Evolutionary conservation across 2,888 invertebrate genomes (phyloP).

Genomic region (Scrobipalpa costella): DNA sequence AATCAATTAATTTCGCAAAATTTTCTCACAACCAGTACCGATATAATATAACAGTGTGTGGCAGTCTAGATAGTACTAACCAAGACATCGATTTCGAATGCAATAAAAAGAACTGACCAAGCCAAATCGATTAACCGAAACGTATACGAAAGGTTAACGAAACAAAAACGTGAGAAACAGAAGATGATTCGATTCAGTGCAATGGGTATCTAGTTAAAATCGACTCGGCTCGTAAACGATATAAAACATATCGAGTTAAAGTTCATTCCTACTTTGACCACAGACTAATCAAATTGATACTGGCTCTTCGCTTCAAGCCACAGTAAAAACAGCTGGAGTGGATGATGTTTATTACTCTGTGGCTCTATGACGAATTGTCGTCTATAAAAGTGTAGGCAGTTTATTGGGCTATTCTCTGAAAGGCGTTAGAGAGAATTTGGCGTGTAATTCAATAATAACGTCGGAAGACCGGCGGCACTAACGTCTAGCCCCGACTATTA

Average conservation of each 20-base stretch:
- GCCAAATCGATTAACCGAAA: conserved; percentile 65
- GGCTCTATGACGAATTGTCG: conserved; percentile 54
- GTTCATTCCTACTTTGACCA: conserved; percentile 35
- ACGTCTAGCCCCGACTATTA: conserved; percentile 62
- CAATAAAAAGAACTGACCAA: conserved; percentile 55
- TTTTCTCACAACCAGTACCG: conserved; percentile 26
- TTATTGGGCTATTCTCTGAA: conserved; percentile 54
- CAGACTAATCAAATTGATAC: conserved; percentile 44
- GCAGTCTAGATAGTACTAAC: conserved; percentile 21
- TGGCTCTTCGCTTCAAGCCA: conserved; percentile 38
- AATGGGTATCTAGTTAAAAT: conserved; percentile 70
- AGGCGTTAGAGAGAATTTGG: conserved; percentile 63
- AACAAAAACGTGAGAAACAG: conserved; percentile 77
- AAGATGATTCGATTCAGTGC: conserved; percentile 57
- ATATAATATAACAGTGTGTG: conserved; percentile 25
- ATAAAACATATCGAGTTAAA: conserved; percentile 56
- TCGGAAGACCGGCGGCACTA: conserved; percentile 75
- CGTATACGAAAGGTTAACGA: conserved; percentile 59
- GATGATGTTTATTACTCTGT: conserved; percentile 45
- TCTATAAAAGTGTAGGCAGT: conserved; percentile 57
- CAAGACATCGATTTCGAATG: conserved; percentile 25
- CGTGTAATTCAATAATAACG: conserved; percentile 74
- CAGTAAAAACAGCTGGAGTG: conserved; percentile 36
- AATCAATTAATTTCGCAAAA: conserved; percentile 12
- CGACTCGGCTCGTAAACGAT: conserved; percentile 63